Evolutionary conservation across 2,888 invertebrate species (phyloP), one percentile per base, ranked within the genome.

Genomic region (Merodon equestris): DNA sequence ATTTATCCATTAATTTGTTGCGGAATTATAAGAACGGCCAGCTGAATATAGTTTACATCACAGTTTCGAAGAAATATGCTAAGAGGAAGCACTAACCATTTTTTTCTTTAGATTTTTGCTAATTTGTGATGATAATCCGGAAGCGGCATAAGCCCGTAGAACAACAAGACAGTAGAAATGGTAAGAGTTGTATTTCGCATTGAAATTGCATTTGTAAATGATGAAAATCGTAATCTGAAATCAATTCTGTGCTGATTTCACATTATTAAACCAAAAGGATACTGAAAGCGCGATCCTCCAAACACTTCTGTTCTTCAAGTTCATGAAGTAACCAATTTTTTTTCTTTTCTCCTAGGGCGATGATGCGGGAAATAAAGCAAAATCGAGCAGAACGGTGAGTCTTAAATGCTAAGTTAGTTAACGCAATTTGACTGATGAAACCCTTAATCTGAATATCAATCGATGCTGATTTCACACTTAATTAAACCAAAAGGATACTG

Each of bases 11-110:
- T 66, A 38, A 70, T 82, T 82, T 83, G 51, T 70, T 86, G 86
- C 81, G 75, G 86, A 86, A 84, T 84, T 83, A 85, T 84, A 86
- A 86, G 86, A 86, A 86, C 86, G 86, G 86, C 86, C 86, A 86
- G 84, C 86, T 86, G 86, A 86, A 51, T 13, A 27, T 7, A 7
- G 7, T 4, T 4, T 27, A 7, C 27, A 27, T 27, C 7, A 7
- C 27, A 27, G 7, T 27, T 7, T 7, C 27, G 7, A 27, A n/a
- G n/a, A n/a, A n/a, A n/a, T n/a, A n/a, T n/a, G n/a, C n/a, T n/a
- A n/a, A n/a, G n/a, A n/a, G n/a, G n/a, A n/a, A n/a, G n/a, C n/a
- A n/a, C n/a, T n/a, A n/a, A n/a, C n/a, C n/a, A n/a, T n/a, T n/a
- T n/a, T n/a, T n/a, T n/a, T n/a, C n/a, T n/a, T n/a, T n/a, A n/a